phyloP scores from a whole-genome alignment of 2,888 invertebrate species.

The Didymodactylos carnosus region DNA sequence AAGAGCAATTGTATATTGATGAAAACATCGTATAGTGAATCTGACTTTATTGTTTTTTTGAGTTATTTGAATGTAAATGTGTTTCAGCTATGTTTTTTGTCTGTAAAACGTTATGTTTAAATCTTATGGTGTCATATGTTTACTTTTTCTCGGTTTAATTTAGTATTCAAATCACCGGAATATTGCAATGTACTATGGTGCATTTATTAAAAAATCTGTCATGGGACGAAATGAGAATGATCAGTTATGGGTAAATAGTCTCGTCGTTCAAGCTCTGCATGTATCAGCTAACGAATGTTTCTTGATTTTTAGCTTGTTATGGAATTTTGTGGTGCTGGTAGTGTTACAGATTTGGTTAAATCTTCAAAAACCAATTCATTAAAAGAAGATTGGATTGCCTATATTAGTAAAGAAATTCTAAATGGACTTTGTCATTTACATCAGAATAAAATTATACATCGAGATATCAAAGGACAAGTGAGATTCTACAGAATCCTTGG shows the following conservation, averaged over 20 bases:
- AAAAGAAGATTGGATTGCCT: slow-evolving; percentile 99
- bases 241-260: slow-evolving; percentile 57
- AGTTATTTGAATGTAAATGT: not conserved
- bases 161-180: slow-evolving; percentile 92
- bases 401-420: slow-evolving; percentile 73
- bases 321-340: slow-evolving; percentile 99
- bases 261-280: slow-evolving; percentile 27
- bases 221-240: slow-evolving; percentile 74
- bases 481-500: not conserved
- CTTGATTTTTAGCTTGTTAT: slow-evolving; percentile 52
- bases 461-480: slow-evolving; percentile 62
- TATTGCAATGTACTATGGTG: slow-evolving; percentile 98
- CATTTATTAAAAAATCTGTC: slow-evolving; percentile 95
- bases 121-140: too few relatives aligned
- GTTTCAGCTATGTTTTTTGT: not conserved
- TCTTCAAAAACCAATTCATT: slow-evolving; percentile 86
- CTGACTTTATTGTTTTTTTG: too few relatives aligned
- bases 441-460: slow-evolving; percentile 91
- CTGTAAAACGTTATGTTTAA: too few relatives aligned
- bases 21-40: too few relatives aligned
- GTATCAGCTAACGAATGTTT: not conserved
- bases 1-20: too few relatives aligned
- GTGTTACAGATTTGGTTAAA: slow-evolving; percentile 95
- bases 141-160: slow-evolving; percentile 14
- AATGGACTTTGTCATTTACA: slow-evolving; percentile 90